phyloP scores from a whole-genome alignment of 2,797 vertebrate genomes.

The Percopsis omiscomaycus region DNA sequence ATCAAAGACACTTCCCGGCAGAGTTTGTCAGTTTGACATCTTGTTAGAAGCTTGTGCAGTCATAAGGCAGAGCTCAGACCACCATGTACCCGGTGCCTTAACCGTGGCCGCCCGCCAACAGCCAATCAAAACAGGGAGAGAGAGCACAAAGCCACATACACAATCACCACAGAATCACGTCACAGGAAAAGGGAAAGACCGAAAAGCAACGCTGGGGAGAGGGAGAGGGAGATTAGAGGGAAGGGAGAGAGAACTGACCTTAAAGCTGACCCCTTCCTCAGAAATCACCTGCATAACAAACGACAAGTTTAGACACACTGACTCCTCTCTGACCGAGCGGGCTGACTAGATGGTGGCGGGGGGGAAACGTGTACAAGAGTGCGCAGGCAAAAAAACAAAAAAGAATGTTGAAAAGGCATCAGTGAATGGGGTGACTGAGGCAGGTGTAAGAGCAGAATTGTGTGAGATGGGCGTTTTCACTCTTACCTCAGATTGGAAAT shows the following conservation, averaged over 20 bases:
- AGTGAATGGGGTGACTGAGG: constrained; percentile 58
- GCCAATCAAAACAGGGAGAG: constrained; percentile 28
- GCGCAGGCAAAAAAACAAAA: constrained; percentile 50
- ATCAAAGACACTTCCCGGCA: background rate
- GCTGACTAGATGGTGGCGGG: constrained; percentile 42
- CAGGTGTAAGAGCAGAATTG: constrained; percentile 18
- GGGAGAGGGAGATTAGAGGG: constrained; percentile 20
- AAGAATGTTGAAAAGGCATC: constrained; percentile 50
- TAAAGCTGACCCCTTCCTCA: constrained; percentile 88
- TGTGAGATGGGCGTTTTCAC: background rate
- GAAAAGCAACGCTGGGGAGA: constrained; percentile 19
- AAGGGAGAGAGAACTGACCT: constrained; percentile 75
- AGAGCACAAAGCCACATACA: constrained; percentile 66
- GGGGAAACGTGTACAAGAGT: constrained; percentile 40
- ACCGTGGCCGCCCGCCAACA: constrained; percentile 36
- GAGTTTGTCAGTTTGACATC: constrained; percentile 13
- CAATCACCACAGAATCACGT: constrained; percentile 69
- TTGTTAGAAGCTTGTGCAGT: constrained; percentile 24
- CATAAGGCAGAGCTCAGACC: constrained; percentile 20
- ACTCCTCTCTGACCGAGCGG: constrained; percentile 59
- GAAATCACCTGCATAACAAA: constrained; percentile 87
- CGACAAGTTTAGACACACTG: constrained; percentile 81
- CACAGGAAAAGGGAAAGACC: constrained; percentile 51
- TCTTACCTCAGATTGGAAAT: constrained; percentile 6
- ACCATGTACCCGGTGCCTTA: constrained; percentile 11